A percentile compares a stretch with the other conserved stretches of the same genome.
These are phyloP conservation scores for Sander vitreus DNA, from an alignment of 2,113 vertebrate species.

Conservation along the genomic window DNA sequence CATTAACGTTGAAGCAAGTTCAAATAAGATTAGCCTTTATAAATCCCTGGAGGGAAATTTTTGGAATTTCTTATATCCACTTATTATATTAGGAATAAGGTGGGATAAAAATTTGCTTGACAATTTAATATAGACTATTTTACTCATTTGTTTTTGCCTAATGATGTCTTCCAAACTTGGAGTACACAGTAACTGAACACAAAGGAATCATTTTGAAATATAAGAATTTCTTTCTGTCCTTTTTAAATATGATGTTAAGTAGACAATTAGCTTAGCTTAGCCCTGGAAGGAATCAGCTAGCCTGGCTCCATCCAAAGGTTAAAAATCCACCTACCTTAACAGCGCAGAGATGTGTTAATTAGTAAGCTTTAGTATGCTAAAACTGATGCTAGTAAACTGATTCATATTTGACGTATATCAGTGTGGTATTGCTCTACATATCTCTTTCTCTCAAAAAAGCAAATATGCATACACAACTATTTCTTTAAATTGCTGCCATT, in stretches of 20 bases:
- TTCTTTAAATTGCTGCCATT: background rate
- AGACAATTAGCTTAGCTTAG: background rate
- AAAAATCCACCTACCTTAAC: background rate
- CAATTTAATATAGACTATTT: background rate
- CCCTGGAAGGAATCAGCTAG: background rate
- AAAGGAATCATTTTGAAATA: background rate
- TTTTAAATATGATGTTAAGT: background rate
- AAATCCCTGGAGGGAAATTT: no score
- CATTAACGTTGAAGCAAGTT: no score
- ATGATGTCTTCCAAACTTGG: no score
- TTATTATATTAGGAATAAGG: no score
- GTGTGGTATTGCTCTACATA: background rate
- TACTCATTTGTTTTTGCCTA: background rate
- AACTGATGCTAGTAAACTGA: background rate
- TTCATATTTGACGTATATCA: background rate
- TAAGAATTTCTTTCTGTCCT: background rate
- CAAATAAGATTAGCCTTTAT: no score
- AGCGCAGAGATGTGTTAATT: background rate
- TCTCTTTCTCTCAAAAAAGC: background rate
- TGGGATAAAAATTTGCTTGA: background rate
- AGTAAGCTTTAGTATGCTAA: background rate
- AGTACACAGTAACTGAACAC: background rate
- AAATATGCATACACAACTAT: background rate
- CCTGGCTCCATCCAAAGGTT: constrained; percentile 2
- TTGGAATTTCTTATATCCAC: no score